Evolutionary conservation across 2,888 invertebrate genomes (phyloP).

Genomic region (Sialis lutaria): DNA sequence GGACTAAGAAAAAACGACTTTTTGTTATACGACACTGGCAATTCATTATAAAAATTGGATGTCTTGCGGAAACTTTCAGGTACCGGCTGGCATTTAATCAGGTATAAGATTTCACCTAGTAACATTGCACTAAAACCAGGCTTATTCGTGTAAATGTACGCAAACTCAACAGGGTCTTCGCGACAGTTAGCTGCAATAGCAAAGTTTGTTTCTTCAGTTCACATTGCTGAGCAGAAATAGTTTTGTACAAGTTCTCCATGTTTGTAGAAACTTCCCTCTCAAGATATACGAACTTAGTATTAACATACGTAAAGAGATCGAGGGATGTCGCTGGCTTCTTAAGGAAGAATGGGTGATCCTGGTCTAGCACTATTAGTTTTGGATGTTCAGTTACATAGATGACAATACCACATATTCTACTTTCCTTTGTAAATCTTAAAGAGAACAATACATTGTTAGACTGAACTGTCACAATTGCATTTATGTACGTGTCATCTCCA

Average conservation of each 20-base stretch:
- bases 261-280: not conserved
- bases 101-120: not conserved
- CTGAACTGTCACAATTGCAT: not conserved
- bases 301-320: not conserved
- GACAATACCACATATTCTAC: not conserved
- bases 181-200: not conserved
- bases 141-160: not conserved
- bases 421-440: not conserved
- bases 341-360: no score
- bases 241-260: not conserved
- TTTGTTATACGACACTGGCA: not conserved
- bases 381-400: not conserved
- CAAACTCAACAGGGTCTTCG: not conserved
- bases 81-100: not conserved
- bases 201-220: not conserved
- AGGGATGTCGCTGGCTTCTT: not conserved
- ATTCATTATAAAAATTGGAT: not conserved
- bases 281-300: not conserved
- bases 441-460: not conserved
- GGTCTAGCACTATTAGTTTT: no score
- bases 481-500: not conserved
- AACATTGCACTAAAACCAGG: not conserved
- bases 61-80: not conserved
- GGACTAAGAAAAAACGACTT: not conserved
- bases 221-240: not conserved